Conservation (phyloP, 2,888 invertebrate genomes). For the Torymus auratus region DNA sequence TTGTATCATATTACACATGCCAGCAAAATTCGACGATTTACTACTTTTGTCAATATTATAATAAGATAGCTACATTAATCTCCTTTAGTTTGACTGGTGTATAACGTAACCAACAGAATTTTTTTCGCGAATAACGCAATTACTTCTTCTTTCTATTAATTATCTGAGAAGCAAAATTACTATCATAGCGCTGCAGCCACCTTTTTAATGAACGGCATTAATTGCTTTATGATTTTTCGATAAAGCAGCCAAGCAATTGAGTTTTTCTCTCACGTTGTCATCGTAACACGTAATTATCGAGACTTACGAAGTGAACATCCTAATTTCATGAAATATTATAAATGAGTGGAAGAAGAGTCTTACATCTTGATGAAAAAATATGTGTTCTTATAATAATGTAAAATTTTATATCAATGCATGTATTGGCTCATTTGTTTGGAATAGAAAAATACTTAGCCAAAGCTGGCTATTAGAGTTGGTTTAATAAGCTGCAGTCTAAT, state of each 20-base stretch:
- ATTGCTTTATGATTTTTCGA: constrained; percentile 76
- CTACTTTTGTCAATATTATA: no score
- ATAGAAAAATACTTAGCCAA: no score
- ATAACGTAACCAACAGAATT: no score
- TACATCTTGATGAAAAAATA: background rate
- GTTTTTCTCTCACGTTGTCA: constrained; percentile 72
- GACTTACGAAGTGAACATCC: constrained; percentile 34
- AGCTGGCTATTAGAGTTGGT: no score
- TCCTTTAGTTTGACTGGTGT: no score
- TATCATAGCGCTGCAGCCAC: constrained; percentile 66
- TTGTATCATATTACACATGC: background rate
- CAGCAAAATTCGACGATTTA: no score
- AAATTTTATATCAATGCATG: no score
- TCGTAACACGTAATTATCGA: constrained; percentile 51
- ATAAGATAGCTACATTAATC: no score
- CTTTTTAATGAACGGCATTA: constrained; percentile 75
- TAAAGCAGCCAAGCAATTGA: constrained; percentile 71
- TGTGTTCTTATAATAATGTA: no score
- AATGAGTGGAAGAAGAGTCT: background rate
- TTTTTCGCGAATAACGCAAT: constrained; percentile 70
- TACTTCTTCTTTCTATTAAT: constrained; percentile 68
- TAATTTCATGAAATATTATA: constrained; percentile 44
- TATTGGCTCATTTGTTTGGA: no score
- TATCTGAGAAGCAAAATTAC: constrained; percentile 74
- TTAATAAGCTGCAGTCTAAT: no score